phyloP scores from a whole-genome alignment of 2,797 vertebrate species.

The Danio choprae region DNA sequence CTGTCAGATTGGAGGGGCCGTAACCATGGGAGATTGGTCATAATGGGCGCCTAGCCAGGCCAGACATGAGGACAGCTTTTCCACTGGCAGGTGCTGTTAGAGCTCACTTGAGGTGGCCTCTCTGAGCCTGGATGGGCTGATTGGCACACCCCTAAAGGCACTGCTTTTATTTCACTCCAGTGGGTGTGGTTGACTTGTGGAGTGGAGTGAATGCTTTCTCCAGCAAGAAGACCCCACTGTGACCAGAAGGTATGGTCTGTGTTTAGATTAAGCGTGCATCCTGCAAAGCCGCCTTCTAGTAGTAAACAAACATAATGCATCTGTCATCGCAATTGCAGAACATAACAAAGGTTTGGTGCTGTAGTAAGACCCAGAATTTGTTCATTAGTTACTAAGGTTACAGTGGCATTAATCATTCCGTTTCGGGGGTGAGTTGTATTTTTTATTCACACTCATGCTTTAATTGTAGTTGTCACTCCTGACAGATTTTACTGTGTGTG shows the following conservation, averaged over 20 bases:
- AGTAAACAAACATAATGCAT: background rate
- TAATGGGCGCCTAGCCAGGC: conserved; percentile 54
- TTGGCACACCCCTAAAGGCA: conserved; percentile 42
- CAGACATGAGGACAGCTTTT: conserved; percentile 47
- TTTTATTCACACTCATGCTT: too few species aligned
- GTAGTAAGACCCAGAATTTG: too few species aligned
- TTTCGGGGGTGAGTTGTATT: too few species aligned
- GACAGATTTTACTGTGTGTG: too few species aligned
- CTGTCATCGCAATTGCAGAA: too few species aligned
- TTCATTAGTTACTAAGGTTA: too few species aligned
- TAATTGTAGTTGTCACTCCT: too few species aligned
- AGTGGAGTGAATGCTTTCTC: conserved; percentile 32
- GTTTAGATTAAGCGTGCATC: background rate
- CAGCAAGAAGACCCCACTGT: conserved; percentile 17
- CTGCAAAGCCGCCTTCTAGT: background rate
- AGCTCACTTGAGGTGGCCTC: conserved; percentile 33
- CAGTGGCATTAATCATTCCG: too few species aligned
- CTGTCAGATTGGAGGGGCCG: conserved; percentile 43
- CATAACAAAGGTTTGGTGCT: too few species aligned
- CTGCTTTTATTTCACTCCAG: conserved; percentile 45
- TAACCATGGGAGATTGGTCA: conserved; percentile 43
- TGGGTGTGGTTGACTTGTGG: conserved; percentile 46
- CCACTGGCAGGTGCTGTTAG: conserved; percentile 31
- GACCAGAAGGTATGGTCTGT: background rate
- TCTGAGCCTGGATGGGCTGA: conserved; percentile 36